These are phyloP conservation scores for Micrasema minimum DNA, from an alignment of 1,140 invertebrate species.

Conservation along the genomic window DNA sequence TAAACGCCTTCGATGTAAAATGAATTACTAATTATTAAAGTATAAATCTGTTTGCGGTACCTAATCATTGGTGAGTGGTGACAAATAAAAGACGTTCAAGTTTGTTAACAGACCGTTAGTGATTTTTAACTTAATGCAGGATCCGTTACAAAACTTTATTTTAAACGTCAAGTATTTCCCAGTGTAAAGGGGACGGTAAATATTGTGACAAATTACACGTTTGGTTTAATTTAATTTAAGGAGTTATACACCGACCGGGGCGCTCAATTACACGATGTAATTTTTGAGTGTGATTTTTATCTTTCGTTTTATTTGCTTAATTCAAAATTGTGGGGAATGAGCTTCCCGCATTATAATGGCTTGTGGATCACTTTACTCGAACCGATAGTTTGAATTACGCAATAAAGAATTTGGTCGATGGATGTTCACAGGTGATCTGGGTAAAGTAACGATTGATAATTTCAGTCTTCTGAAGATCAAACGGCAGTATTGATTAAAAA, in stretches of 20 bases:
- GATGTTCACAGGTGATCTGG: background rate
- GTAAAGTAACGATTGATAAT: conserved; percentile 1
- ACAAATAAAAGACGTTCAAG: too few species aligned
- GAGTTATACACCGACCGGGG: conserved; percentile 42
- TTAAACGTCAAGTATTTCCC: conserved; percentile 79
- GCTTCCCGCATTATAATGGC: conserved; percentile 12
- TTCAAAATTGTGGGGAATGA: conserved; percentile 16
- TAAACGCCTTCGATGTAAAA: too few species aligned
- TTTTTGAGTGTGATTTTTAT: conserved; percentile 42
- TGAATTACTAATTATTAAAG: too few species aligned
- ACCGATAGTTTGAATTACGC: background rate
- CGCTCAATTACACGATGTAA: conserved; percentile 42
- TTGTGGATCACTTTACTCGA: too few species aligned
- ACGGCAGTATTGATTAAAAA: too few species aligned
- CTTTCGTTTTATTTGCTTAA: conserved; percentile 41
- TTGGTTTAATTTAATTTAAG: conserved; percentile 50
- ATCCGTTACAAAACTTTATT: conserved; percentile 41
- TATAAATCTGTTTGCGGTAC: too few species aligned
- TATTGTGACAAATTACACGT: conserved; percentile 49
- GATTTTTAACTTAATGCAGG: conserved; percentile 17
- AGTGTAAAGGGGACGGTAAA: conserved; percentile 13
- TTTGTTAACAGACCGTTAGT: conserved; percentile 19
- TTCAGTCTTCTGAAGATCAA: background rate
- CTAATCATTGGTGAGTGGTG: too few species aligned
- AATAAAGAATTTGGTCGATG: background rate